phyloP scores from a whole-genome alignment of 2,797 vertebrate genomes.

The Eulemur rubriventer region DNA sequence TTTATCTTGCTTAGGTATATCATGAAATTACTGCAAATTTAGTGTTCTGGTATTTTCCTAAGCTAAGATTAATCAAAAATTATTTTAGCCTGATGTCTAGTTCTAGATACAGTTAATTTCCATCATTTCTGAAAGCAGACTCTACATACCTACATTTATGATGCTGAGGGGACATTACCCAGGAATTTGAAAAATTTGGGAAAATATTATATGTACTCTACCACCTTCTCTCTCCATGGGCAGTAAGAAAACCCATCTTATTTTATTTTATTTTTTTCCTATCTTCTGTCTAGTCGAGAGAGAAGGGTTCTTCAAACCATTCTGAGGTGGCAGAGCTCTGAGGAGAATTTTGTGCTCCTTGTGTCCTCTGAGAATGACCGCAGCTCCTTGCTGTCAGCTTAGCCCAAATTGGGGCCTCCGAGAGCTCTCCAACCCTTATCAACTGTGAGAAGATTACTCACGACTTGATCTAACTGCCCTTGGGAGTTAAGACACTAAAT shows the following conservation, averaged over 20 bases:
- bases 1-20: not conserved
- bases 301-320: not conserved
- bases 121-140: not conserved
- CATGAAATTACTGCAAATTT: not conserved
- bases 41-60: not conserved
- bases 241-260: not conserved
- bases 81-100: conserved; percentile 12
- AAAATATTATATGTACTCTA: not conserved
- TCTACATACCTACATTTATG: not conserved
- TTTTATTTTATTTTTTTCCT: not conserved
- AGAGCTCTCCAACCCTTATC: not conserved
- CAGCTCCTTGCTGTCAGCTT: not conserved
- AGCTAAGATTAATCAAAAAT: not conserved
- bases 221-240: not conserved
- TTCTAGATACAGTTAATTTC: not conserved
- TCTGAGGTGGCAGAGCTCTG: not conserved
- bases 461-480: not conserved
- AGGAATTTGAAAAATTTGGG: not conserved
- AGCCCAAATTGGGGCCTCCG: not conserved
- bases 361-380: not conserved
- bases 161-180: not conserved
- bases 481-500: not conserved
- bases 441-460: not conserved
- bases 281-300: not conserved
- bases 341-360: not conserved